Conservation (phyloP, 2,888 invertebrate genomes). For the Clitarchus hookeri region DNA sequence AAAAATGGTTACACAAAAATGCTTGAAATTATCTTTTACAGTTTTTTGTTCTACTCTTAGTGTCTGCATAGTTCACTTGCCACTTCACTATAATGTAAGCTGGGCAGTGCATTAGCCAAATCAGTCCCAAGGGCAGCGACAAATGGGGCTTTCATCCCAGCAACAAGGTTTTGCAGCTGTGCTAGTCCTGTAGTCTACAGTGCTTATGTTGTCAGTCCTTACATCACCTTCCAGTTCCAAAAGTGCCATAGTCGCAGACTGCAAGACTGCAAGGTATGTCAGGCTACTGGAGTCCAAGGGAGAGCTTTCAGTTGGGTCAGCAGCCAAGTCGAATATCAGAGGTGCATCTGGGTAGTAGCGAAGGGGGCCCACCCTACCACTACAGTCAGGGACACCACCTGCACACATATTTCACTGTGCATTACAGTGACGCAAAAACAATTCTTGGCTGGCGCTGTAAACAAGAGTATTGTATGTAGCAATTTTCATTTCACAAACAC, state of each 20-base stretch:
- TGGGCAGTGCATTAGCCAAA: not conserved
- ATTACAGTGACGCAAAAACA: too few relatives aligned
- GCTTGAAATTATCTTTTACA: too few relatives aligned
- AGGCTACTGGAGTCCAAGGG: slow-evolving; percentile 32
- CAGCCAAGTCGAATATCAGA: slow-evolving; percentile 43
- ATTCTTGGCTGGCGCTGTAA: too few relatives aligned
- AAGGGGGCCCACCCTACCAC: slow-evolving; percentile 30
- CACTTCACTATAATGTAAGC: too few relatives aligned
- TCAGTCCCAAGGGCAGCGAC: slow-evolving; percentile 41
- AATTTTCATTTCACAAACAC: too few relatives aligned
- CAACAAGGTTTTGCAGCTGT: slow-evolving; percentile 38
- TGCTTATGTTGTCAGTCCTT: slow-evolving; percentile 35
- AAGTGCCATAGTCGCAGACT: slow-evolving; percentile 24
- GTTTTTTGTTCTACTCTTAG: too few relatives aligned
- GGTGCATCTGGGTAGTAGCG: slow-evolving; percentile 40
- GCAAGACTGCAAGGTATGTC: not conserved
- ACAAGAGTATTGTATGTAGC: too few relatives aligned
- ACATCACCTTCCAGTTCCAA: slow-evolving; percentile 28
- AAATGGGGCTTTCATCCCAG: slow-evolving; percentile 32
- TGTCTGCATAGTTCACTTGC: too few relatives aligned
- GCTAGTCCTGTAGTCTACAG: slow-evolving; percentile 33
- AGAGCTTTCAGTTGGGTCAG: slow-evolving; percentile 43
- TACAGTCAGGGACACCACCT: slow-evolving; percentile 40
- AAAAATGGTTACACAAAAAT: too few relatives aligned
- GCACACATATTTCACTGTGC: not conserved